Base-by-base conservation (phyloP, 2,888 invertebrate genomes). In the Tholera decimalis region DNA sequence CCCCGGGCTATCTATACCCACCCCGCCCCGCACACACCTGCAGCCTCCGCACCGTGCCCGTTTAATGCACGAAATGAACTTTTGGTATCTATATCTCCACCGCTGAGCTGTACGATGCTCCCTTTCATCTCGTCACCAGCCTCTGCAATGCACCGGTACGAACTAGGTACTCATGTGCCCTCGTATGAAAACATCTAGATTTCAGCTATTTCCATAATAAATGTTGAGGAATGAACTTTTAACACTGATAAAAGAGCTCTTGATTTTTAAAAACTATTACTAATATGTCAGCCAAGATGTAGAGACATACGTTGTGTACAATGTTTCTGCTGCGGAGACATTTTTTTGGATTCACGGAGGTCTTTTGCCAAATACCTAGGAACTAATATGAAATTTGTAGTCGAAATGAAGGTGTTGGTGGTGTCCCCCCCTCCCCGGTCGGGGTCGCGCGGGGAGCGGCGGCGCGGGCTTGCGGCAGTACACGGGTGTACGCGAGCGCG, bases 21-120 rank as follows among this genome's bases (percentile, higher is more conserved):
- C 46, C 55, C 41, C 22, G 33, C 65, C 79, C 83, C 75, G 74
- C 66, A 47, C 61, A 43, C 72, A 74, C 70, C 73, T 79, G 79
- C 85, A 83, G 82, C 82, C 84, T 82, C 84, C 78, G 60, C 67
- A 65, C 79, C 78, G 77, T 83, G 86, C 75, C 81, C 86, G 86
- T 80, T 85, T 85, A 83, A 85, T 84, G 88, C 84, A 85, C 82
- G 77, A 87, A 86, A 85, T 86, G 82, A 84, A 87, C 84, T 87
- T 85, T 90, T 83, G 77, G 74, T 83, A 61, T 70, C 66, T 50
- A 67, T 83, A 67, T 68, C 62, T 51, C 49, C 54, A 43, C 44
- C 53, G 57, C 54, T 3, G n/a, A n/a, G n/a, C 2, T 61, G 35
- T 55, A 51, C 28, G 13, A 70, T 51, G 61, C 43, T 60, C 55